These are phyloP conservation scores for Heliconius congener DNA, from an alignment of 1,140 invertebrate genomes.

Conservation along the genomic window DNA sequence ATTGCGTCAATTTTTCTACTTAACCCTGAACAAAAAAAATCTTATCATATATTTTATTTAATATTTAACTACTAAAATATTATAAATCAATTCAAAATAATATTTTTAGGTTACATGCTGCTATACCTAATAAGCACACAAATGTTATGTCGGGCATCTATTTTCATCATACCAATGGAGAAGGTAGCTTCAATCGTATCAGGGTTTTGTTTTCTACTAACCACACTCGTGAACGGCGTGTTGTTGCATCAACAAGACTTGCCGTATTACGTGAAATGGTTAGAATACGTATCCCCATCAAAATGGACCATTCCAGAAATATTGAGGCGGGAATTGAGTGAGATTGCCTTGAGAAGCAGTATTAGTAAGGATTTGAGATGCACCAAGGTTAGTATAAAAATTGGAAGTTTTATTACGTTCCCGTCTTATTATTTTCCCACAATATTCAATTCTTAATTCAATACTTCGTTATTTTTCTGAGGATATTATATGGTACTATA, in stretches of 20 bases:
- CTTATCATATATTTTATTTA: too few relatives aligned
- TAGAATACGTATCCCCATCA: conserved; percentile 87
- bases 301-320: conserved; percentile 88
- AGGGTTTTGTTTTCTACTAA: conserved; percentile 84
- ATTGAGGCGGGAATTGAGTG: conserved; percentile 85
- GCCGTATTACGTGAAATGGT: conserved; percentile 84
- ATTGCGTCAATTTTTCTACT: too few relatives aligned
- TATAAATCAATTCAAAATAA: not conserved
- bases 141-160: conserved; percentile 86
- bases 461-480: too few relatives aligned
- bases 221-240: conserved; percentile 86
- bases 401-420: not conserved
- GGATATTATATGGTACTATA: too few relatives aligned
- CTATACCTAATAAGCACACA: conserved; percentile 89
- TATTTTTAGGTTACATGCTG: conserved; percentile 86
- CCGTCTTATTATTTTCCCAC: too few relatives aligned
- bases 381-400: conserved; percentile 71
- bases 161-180: conserved; percentile 84
- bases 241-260: conserved; percentile 88
- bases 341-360: conserved; percentile 78
- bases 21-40: too few relatives aligned
- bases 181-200: conserved; percentile 82
- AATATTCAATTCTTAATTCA: too few relatives aligned
- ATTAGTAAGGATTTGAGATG: conserved; percentile 83
- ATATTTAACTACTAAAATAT: not conserved